Evolutionary conservation across 2,888 invertebrate genomes (phyloP).

Genomic region (Exephanes ischioxanthus): DNA sequence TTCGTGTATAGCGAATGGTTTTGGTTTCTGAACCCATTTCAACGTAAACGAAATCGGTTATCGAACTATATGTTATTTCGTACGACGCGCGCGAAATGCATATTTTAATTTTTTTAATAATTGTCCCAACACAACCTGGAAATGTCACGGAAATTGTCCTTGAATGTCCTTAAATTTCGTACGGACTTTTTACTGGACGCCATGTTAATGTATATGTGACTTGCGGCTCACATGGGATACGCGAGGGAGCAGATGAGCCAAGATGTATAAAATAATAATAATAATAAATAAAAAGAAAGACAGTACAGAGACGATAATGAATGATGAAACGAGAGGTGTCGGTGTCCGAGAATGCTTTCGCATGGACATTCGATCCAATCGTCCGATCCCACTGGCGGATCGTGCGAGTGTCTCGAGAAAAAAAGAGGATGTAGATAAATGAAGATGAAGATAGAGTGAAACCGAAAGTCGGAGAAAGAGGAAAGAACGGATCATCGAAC

Average conservation of each 20-base stretch:
- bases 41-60: too few species aligned
- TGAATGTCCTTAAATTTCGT: too few species aligned
- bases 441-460: slow-evolving; percentile 16
- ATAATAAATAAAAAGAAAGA: not conserved
- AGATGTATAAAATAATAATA: not conserved
- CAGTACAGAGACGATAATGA: slow-evolving; percentile 12
- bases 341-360: slow-evolving; percentile 75
- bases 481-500: slow-evolving; percentile 25
- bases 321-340: slow-evolving; percentile 48
- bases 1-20: too few species aligned
- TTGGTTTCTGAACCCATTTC: too few species aligned
- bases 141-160: too few species aligned
- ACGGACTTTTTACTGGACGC: too few species aligned
- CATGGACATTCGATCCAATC: slow-evolving; percentile 78
- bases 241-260: slow-evolving; percentile 10
- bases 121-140: too few species aligned
- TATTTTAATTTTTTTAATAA: too few species aligned
- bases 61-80: too few species aligned
- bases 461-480: slow-evolving; percentile 11
- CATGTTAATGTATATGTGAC: not conserved
- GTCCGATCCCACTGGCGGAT: slow-evolving; percentile 46
- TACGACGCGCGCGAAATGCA: too few species aligned
- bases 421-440: slow-evolving; percentile 22
- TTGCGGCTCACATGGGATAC: not conserved
- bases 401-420: slow-evolving; percentile 33